Evolutionary conservation across 2,113 vertebrate species (phyloP).

Genomic region (Cyrtonyx montezumae): DNA sequence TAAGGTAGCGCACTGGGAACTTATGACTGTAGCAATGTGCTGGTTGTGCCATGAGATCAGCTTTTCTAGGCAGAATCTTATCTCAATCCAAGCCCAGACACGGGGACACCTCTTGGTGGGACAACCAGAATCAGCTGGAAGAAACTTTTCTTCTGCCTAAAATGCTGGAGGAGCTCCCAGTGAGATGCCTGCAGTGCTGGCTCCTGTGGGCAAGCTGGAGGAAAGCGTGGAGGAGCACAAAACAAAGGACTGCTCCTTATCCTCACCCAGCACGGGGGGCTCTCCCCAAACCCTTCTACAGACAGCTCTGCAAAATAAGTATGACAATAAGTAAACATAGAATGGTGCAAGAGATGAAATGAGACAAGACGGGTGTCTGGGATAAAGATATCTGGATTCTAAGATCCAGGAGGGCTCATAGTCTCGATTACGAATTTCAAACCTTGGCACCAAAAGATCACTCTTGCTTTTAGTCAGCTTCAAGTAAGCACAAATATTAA

Average conservation of each 20-base stretch:
- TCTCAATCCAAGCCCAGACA: not conserved
- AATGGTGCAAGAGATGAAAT: not conserved
- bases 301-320: not conserved
- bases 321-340: too few relatives aligned
- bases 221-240: too few relatives aligned
- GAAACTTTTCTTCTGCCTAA: not conserved
- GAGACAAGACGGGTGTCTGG: not conserved
- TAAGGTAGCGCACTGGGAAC: not conserved
- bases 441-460: not conserved
- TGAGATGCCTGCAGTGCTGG: not conserved
- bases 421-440: not conserved
- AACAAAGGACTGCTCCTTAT: not conserved
- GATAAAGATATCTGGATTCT: not conserved
- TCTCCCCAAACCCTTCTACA: not conserved
- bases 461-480: not conserved
- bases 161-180: not conserved
- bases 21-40: not conserved
- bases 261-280: not conserved
- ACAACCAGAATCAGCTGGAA: not conserved
- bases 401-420: not conserved
- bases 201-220: fast-evolving
- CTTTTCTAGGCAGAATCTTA: not conserved
- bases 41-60: not conserved
- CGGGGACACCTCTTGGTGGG: fast-evolving
- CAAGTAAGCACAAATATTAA: not conserved